Evolutionary conservation across 1,140 invertebrate species (phyloP).

Genomic region (Zophobas atratus): DNA sequence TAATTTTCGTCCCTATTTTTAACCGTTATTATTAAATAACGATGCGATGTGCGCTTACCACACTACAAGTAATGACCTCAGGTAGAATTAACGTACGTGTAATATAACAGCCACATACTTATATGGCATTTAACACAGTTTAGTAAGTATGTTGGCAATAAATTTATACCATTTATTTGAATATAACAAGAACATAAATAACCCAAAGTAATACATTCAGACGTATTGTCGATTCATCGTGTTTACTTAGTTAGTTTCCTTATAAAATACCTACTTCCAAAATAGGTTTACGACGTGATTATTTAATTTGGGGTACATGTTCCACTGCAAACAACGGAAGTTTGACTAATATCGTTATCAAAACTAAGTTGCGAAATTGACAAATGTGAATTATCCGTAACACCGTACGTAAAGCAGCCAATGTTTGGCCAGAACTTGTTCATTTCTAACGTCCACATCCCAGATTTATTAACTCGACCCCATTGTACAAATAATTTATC

Average conservation of each 20-base stretch:
- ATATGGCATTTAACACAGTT: too few relatives aligned
- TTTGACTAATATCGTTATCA: slow-evolving; percentile 39
- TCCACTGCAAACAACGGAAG: slow-evolving; percentile 34
- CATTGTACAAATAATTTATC: neutral
- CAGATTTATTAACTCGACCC: slow-evolving; percentile 21
- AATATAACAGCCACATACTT: too few relatives aligned
- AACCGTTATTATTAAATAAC: too few relatives aligned
- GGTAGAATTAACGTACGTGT: too few relatives aligned
- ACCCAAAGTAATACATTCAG: too few relatives aligned
- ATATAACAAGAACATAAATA: too few relatives aligned
- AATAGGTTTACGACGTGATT: slow-evolving; percentile 37
- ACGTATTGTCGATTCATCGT: too few relatives aligned
- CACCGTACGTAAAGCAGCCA: neutral
- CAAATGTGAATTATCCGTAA: slow-evolving; percentile 34
- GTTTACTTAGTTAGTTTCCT: neutral
- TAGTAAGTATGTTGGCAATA: too few relatives aligned
- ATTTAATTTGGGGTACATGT: slow-evolving; percentile 39
- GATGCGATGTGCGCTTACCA: too few relatives aligned
- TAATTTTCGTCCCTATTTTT: too few relatives aligned
- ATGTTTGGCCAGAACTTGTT: slow-evolving; percentile 14
- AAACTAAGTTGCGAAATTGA: slow-evolving; percentile 40
- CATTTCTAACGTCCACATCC: neutral
- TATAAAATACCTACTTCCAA: slow-evolving; percentile 15
- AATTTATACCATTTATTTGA: too few relatives aligned
- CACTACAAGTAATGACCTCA: too few relatives aligned